Base-by-base conservation (phyloP, 2,113 vertebrate species). In the Halichoerus grypus region DNA sequence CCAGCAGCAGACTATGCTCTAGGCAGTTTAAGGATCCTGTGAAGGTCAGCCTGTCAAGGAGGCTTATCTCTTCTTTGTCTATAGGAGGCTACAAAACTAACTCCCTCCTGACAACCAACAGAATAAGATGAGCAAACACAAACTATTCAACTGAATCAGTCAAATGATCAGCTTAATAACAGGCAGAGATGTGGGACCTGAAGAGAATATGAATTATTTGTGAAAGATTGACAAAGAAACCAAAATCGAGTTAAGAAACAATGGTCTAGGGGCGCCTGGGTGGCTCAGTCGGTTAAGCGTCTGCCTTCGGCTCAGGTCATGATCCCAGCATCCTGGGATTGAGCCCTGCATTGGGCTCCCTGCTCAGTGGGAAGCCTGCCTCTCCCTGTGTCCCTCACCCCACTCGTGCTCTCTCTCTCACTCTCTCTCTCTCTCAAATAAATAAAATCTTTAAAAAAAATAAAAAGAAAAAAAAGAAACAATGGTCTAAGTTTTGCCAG, bases 201-300 rank as follows among this genome's bases (percentile, higher is more conserved):
- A 83, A 83, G 1, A 72, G 18, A 96, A 79, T 46, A 28, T 71
- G 36, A 71, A 81, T 69, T 42, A 69, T 83, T 18, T 67, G 4
- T 61, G 36, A 61, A 61, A 96, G 67, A 18, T 3, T 91, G 51
- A 84, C 71, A 89, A 71, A 77, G 15, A 93, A 94, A 53, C 16
- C 2, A 71, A 94, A 92, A 83, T 3, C 15, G 61, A 94, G 26
- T 83, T 80, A 63, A 91, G 28, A 91, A 92, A 65, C n/a, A 91
- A 72, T 71, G 28, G 22, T 46, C 28, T 92, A 82, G 46, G 46
- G 46, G 46, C 46, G 46, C 46, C 46, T 46, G 46, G 46, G 46
- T 46, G 46, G 8, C 46, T 46, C 46, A 46, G 46, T 46, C 46
- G 7, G 46, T 46, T 46, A 46, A 46, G 7, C 46, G 8, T 8